Base-by-base conservation (phyloP, 2,888 invertebrate genomes). In the Harmothoe impar region DNA sequence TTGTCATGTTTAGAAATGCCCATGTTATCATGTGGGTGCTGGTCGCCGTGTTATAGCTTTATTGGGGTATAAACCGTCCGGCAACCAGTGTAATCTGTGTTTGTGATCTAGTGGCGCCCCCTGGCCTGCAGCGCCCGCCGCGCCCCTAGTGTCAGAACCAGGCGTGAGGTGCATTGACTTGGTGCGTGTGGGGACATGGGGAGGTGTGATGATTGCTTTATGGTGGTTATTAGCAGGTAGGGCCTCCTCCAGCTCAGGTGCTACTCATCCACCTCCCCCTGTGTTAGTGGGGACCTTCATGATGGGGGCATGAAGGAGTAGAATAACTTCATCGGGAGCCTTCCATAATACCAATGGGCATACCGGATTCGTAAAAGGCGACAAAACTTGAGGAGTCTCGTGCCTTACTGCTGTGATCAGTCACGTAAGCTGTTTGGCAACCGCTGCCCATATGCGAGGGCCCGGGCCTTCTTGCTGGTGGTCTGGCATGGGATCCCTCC, bases 141-240 rank as follows among this genome's bases (percentile, higher is more conserved):
- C 7, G 35, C 84, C 84, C 84, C 51, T 84, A 25, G 84, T 84
- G 84, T 33, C 84, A 35, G 43, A n/a, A n/a, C 35, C 15, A 25
- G 43, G 84, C 43, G 84, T 51, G 43, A 51, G 84, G 43, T 17
- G 84, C 35, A 35, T 84, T 84, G 84, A 84, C 84, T 84, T 43
- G 23, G 78, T 78, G 78, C 33, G 33, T 29, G 78, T 20, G 20
- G 35, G 20, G 78, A 20, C 35, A 5, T 3, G 23, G 15, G 20
- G 0, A 84, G 84, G 84, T 84, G 84, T 84, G 84, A 84, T 84
- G 43, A 84, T 84, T 23, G 25, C 51, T 84, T 84, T 84, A 84
- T 84, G 84, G 84, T 23, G 84, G 84, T 84, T 23, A 10, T 35
- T 35, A 51, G 1, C n/a, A 43, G 84, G n/a, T n/a, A 10, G 84